Evolutionary conservation across 2,888 invertebrate species (phyloP), one percentile per base, ranked within the genome.

Genomic region (Sussaba pulchella): DNA sequence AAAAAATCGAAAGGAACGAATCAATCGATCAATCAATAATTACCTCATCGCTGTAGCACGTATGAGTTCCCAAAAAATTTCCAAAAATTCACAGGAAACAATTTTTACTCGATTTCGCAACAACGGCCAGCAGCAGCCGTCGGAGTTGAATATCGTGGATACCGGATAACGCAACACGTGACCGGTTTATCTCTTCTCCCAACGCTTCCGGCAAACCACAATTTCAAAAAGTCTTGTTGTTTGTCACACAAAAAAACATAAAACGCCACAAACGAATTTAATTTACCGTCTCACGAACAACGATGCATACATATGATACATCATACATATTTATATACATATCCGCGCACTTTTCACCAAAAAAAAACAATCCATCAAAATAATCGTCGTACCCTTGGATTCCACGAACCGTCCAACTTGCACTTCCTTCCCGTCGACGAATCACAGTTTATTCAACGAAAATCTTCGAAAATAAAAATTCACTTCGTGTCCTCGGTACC

Each of bases 31-130:
- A 4, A 24, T 39, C n/a, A 6, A 14, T 43, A 21, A 61, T 80
- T 80, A 80, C 75, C 74, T 80, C 52, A 50, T 14, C 8, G 43
- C 61, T 61, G 24, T 50, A 52, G 79, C 47, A 52, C 54, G 59
- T 17, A 52, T 39, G 6, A 47, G 14, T 17, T 31, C 41, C 50
- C 26, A n/a, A 50, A 47, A 39, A 61, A 71, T 43, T 12, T 36
- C 17, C 19, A 47, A 41, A 52, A 50, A n/a, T 41, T 17, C 50
- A 19, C n/a, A 54, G 52, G 26, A 36, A 57, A 36, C 36, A 59
- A 61, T 1, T 9, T 6, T 45, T n/a, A 54, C n/a, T 54, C 52
- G 26, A 54, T 26, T 54, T 54, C 26, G 24, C 26, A 26, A n/a
- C 52, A 54, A 14, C 50, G 10, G 24, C 19, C 52, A 21, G 52